These are phyloP conservation scores for Asobara japonica DNA, from an alignment of 1,140 invertebrate species.

Conservation along the genomic window DNA sequence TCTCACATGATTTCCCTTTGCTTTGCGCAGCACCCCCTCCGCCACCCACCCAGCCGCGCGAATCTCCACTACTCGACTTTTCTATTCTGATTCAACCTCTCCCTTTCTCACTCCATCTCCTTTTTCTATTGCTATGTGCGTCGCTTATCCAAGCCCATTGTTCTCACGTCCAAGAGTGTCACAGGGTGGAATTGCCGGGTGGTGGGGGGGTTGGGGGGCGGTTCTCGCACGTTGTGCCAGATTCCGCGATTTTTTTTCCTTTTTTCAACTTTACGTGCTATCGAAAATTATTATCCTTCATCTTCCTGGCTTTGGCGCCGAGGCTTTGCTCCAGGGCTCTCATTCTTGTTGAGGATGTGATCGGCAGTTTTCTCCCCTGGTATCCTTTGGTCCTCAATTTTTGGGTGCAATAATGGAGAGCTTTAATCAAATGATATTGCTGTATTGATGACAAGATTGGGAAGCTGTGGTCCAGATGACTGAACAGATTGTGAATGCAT, in stretches of 20 bases:
- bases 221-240: background rate
- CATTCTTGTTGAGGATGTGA: background rate
- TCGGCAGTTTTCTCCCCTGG: background rate
- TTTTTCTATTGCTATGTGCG: background rate
- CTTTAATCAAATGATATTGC: too few relatives aligned
- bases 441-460: too few relatives aligned
- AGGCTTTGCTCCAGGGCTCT: too few relatives aligned
- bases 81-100: background rate
- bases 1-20: background rate
- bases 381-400: too few relatives aligned
- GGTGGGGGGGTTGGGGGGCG: too few relatives aligned
- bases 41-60: background rate
- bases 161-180: constrained; percentile 2
- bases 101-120: background rate
- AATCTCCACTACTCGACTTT: constrained; percentile 2
- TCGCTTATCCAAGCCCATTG: constrained; percentile 1
- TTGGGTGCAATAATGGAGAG: too few relatives aligned
- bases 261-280: background rate
- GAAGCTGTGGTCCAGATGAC: too few relatives aligned
- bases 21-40: too few relatives aligned
- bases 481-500: too few relatives aligned
- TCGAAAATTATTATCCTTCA: constrained; percentile 15
- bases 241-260: constrained; percentile 14
- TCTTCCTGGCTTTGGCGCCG: background rate
- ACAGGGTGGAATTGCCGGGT: background rate